Base-by-base conservation (phyloP, 2,113 vertebrate species). In the Hippocampus guttulatus region DNA sequence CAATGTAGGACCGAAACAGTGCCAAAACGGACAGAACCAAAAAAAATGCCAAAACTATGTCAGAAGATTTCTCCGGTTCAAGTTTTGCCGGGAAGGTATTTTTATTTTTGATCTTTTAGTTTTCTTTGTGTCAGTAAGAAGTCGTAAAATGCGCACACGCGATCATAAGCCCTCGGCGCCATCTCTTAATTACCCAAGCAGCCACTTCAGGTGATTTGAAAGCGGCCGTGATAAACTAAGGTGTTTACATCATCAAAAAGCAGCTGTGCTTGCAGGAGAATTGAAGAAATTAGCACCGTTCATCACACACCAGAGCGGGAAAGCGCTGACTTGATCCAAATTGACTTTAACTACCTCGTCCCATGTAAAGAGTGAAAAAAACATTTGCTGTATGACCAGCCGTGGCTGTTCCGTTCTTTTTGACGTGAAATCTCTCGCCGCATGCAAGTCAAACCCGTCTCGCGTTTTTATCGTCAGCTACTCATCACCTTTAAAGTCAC, bases 201-300 rank as follows among this genome's bases (percentile, higher is more conserved):
- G 73, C 79, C 83, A 84, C 86, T 87, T 85, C 72, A 83, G 82
- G 83, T 71, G 85, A 84, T 86, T 85, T 83, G 58, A 71, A 75
- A 77, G 75, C 77, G 69, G 60, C 33, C 63, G 25, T 47, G 75
- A 83, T 85, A 83, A 86, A 81, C 71, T 3, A 43, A 76, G 76
- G 78, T 81, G 85, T 85, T 87, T 82, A 82, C 85, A 80, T 83
- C 85, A 78, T 77, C 74, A 70, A 67, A 79, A 72, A 33, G 1
- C 21, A 3, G 68, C 72, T 16, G 67, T 63, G 64, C 78, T 80
- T 5, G 47, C 57, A 67, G 75, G 43, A 66, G 76, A 75, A 75
- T 60, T 63, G 68, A 63, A 76, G 75, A 79, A 82, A 85, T 81
- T 75, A 81, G 72, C 20, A 71, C 52, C 23, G 69, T 64, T 74